Evolutionary conservation across 2,113 vertebrate genomes (phyloP).

Genomic region (Odontophorus gujanensis): DNA sequence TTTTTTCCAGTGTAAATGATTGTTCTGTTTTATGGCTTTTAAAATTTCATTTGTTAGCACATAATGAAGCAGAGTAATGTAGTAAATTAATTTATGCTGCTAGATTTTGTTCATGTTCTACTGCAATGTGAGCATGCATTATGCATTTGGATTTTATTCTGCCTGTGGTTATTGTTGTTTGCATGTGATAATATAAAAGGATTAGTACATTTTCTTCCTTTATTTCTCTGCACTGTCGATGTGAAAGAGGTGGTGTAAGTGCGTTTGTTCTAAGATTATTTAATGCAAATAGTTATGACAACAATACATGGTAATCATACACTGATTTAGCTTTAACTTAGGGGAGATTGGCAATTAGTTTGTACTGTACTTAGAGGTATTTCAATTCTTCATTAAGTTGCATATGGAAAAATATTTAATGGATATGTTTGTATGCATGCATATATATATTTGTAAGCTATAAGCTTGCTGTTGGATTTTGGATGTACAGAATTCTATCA

Average conservation of each 20-base stretch:
- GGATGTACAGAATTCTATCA: background rate
- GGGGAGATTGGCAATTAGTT: background rate
- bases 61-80: constrained; percentile 34
- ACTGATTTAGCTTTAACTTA: background rate
- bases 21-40: constrained; percentile 32
- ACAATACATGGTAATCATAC: background rate
- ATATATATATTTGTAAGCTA: background rate
- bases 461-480: background rate
- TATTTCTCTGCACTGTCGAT: background rate
- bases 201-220: constrained; percentile 18
- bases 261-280: background rate
- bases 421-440: background rate
- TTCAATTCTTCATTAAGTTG: background rate
- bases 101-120: constrained; percentile 10
- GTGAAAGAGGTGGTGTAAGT: background rate
- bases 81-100: constrained; percentile 48
- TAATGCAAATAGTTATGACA: background rate
- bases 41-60: constrained; percentile 38
- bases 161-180: constrained; percentile 9
- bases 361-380: background rate
- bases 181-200: constrained; percentile 6
- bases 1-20: background rate
- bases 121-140: constrained; percentile 33
- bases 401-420: background rate
- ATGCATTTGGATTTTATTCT: constrained; percentile 57